phyloP scores from a whole-genome alignment of 2,113 vertebrate species.

The Benitochromis conjunctus region DNA sequence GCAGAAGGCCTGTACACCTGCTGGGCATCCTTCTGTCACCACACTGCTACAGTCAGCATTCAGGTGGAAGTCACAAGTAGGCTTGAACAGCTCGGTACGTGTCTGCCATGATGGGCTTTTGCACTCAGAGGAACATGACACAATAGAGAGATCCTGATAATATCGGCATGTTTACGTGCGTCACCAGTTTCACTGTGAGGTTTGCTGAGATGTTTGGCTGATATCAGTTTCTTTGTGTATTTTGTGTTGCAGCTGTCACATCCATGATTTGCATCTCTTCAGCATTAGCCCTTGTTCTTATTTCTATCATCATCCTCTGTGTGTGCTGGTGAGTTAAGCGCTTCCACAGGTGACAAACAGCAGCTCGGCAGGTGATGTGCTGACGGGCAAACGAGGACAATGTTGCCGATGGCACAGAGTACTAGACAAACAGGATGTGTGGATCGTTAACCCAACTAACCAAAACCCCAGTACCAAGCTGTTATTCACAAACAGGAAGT shows the following conservation, averaged over 20 bases:
- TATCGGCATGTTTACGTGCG: neutral
- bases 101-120: neutral
- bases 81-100: constrained; percentile 41
- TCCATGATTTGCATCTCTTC: constrained; percentile 47
- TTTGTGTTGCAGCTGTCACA: constrained; percentile 41
- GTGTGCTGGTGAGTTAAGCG: constrained; percentile 67
- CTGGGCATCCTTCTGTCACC: constrained; percentile 65
- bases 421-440: constrained; percentile 70
- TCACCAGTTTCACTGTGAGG: neutral
- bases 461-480: constrained; percentile 23
- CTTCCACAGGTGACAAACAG: neutral
- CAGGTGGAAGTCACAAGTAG: constrained; percentile 57
- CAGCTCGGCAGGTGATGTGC: constrained; percentile 11
- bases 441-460: constrained; percentile 31
- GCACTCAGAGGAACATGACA: neutral
- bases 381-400: constrained; percentile 5
- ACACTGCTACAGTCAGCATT: constrained; percentile 45
- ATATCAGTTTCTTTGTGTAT: neutral
- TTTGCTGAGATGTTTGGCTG: neutral
- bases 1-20: constrained; percentile 64
- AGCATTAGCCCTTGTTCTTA: constrained; percentile 28
- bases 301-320: constrained; percentile 39
- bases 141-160: neutral
- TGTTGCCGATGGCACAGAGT: neutral
- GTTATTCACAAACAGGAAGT: constrained; percentile 73